These are phyloP conservation scores for Rhinogobio ventralis DNA, from an alignment of 2,797 vertebrate species.

Conservation along the genomic window DNA sequence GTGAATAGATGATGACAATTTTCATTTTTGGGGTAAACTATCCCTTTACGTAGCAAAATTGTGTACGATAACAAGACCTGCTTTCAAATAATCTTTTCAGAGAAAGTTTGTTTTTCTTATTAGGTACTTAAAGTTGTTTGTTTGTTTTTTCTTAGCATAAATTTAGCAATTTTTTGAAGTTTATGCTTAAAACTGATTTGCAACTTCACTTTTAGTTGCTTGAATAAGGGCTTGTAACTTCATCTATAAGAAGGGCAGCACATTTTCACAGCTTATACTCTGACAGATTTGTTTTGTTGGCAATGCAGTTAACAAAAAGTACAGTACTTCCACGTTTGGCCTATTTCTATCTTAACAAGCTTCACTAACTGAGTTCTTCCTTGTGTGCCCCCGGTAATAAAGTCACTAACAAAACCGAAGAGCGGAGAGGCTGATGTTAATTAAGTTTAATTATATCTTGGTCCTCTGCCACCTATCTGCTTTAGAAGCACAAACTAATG, in stretches of 20 bases:
- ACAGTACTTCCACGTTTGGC: background rate
- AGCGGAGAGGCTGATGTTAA: constrained; percentile 51
- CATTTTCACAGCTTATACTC: background rate
- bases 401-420: constrained; percentile 37
- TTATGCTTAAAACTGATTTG: background rate
- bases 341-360: constrained; percentile 17
- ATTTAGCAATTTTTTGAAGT: background rate
- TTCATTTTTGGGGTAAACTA: background rate
- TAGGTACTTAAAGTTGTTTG: background rate
- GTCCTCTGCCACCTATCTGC: constrained; percentile 40
- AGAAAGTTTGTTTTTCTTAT: background rate
- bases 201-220: background rate
- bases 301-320: background rate
- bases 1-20: background rate
- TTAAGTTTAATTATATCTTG: constrained; percentile 62
- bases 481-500: constrained; percentile 29
- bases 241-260: background rate
- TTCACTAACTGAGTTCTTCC: constrained; percentile 13
- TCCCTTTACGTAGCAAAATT: background rate
- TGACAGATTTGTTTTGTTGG: background rate
- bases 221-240: background rate
- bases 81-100: background rate
- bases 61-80: background rate
- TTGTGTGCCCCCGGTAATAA: constrained; percentile 22
- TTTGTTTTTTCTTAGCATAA: background rate